Conservation (phyloP, 2,888 invertebrate genomes). For the Osedax frankpressi region DNA sequence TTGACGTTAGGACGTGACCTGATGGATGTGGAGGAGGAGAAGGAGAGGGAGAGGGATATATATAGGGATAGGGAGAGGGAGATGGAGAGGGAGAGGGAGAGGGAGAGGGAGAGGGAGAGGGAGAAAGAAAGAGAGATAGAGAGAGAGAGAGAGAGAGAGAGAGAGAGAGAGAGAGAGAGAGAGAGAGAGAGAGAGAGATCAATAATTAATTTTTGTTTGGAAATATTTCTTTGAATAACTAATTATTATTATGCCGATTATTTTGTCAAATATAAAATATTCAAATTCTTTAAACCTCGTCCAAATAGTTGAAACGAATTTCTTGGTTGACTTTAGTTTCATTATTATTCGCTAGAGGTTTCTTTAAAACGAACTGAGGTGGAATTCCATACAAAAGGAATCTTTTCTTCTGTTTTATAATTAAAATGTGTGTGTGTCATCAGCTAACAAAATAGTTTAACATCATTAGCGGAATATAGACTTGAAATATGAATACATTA, state of each 20-base stretch:
- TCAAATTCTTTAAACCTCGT: neutral
- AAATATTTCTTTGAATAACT: too few species aligned
- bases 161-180: slow-evolving; percentile 1
- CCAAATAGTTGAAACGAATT: slow-evolving; percentile 7
- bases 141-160: slow-evolving; percentile 1
- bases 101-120: neutral
- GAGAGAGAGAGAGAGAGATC: too few species aligned
- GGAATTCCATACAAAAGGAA: slow-evolving; percentile 37
- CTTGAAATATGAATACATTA: too few species aligned
- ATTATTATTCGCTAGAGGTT: slow-evolving; percentile 9
- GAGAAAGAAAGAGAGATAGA: neutral
- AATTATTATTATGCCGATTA: too few species aligned
- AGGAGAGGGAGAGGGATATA: too few species aligned
- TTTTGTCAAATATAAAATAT: too few species aligned
- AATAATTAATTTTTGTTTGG: neutral
- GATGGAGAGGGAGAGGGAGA: too few species aligned
- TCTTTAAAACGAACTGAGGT: slow-evolving; percentile 31
- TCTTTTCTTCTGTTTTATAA: slow-evolving; percentile 37
- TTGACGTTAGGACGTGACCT: too few species aligned
- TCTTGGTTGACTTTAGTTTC: neutral
- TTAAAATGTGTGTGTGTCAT: too few species aligned
- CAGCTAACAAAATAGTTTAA: too few species aligned
- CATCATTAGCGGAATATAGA: too few species aligned
- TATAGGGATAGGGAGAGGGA: too few species aligned
- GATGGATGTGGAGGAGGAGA: neutral